Evolutionary conservation across 2,888 invertebrate species (phyloP), one percentile per base, ranked within the genome.

Genomic region (Nycteola revayana): DNA sequence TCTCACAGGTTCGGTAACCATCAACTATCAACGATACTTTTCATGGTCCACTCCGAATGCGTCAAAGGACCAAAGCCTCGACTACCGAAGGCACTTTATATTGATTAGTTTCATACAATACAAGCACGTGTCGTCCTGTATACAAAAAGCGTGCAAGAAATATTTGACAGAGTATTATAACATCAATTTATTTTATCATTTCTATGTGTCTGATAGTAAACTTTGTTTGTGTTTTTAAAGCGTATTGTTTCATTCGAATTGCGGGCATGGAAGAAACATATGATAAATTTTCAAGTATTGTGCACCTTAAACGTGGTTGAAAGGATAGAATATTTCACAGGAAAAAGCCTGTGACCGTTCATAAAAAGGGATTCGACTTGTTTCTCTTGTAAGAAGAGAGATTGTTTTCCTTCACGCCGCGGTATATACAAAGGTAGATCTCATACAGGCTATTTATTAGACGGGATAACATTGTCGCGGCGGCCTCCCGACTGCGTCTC

Each of bases 381-480:
- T 78, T 78, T 73, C 75, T 75, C 55, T n/a, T 21, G 49, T 64
- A 69, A 53, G 65, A 72, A 74, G 71, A 75, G 68, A 79, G 72
- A 79, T 82, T 82, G 76, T 79, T 80, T 80, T 75, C 69, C 70
- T 76, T 71, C 75, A 68, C 69, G 66, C 58, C 60, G 60, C 61
- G 68, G 65, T 74, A 74, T 67, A 66, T 66, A 70, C 55, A 57
- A 62, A 61, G 69, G 61, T 63, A 66, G 72, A 71, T 76, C 77
- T 84, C 84, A 82, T 79, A 75, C 66, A 60, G 68, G 77, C 80
- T 77, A 84, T 84, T 83, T 80, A 82, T 85, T 79, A 83, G 75
- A 75, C 64, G 70, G 76, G 79, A 79, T 82, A 84, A 85, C 83
- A 82, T 78, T 83, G 84, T 83, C 77, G 69, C 70, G 54, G 56